Evolutionary conservation across 2,888 invertebrate species (phyloP).

Genomic region (Aricia artaxerxes): DNA sequence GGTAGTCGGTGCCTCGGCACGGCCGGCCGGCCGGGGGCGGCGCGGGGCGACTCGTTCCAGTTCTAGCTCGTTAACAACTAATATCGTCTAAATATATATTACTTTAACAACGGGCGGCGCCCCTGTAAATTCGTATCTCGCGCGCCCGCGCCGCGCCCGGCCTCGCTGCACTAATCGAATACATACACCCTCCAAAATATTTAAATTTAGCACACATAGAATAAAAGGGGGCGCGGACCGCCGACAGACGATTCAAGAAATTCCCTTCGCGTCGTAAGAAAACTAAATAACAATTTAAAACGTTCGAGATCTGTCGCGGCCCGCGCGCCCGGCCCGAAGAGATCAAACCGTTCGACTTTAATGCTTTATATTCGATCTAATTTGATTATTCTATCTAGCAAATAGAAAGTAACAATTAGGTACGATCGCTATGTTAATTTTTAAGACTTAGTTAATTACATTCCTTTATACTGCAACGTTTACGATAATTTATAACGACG

Average conservation of each 20-base stretch:
- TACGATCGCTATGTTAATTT: constrained; percentile 69
- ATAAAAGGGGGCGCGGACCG: constrained; percentile 8
- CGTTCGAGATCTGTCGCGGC: not conserved
- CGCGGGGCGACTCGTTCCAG: constrained; percentile 1
- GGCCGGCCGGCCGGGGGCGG: not conserved
- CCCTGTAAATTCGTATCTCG: constrained; percentile 24
- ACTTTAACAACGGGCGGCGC: constrained; percentile 20
- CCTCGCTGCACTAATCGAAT: constrained; percentile 22
- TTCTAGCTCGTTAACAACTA: constrained; percentile 27
- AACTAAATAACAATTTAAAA: constrained; percentile 26
- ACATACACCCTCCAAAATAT: constrained; percentile 20
- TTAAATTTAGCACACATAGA: constrained; percentile 31
- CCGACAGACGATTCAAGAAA: not conserved
- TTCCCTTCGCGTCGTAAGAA: not conserved
- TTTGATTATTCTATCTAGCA: constrained; percentile 80
- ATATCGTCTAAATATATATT: constrained; percentile 27
- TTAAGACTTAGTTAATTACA: constrained; percentile 64
- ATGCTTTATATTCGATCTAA: constrained; percentile 71
- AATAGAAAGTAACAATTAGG: constrained; percentile 80
- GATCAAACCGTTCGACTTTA: constrained; percentile 66
- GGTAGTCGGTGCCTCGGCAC: not conserved
- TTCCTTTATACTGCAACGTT: constrained; percentile 69
- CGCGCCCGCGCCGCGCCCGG: not conserved
- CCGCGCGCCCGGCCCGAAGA: constrained; percentile 46
- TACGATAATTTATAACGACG: constrained; percentile 71